phyloP scores from a whole-genome alignment of 2,888 invertebrate genomes.

The Panopea generosa region DNA sequence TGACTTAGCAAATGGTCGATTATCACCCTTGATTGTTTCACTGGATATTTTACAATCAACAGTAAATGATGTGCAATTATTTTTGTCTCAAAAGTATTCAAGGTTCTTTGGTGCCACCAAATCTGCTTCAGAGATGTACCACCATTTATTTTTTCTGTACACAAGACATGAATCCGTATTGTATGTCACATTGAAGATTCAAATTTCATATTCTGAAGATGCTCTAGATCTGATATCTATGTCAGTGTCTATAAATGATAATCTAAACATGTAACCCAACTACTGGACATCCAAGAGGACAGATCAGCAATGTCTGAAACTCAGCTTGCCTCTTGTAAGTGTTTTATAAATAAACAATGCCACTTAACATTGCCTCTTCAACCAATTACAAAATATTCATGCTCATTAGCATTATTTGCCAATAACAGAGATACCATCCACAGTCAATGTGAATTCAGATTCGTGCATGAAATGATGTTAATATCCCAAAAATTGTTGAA shows the following conservation, averaged over 20 bases:
- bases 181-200: conserved; percentile 41
- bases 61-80: conserved; percentile 11
- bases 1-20: conserved; percentile 17
- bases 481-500: too few species aligned
- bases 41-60: conserved; percentile 4
- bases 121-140: conserved; percentile 17
- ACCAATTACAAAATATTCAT: too few species aligned
- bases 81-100: conserved; percentile 19
- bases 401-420: too few species aligned
- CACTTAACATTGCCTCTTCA: too few species aligned
- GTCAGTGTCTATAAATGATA: conserved; percentile 48
- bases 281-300: conserved; percentile 31
- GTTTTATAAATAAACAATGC: too few species aligned
- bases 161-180: conserved; percentile 8
- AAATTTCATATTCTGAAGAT: conserved; percentile 33
- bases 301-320: conserved; percentile 30
- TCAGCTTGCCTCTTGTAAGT: conserved; percentile 20
- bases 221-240: conserved; percentile 36
- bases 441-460: too few species aligned
- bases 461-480: too few species aligned
- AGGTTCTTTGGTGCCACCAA: conserved; percentile 15
- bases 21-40: conserved; percentile 28
- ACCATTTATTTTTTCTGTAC: conserved; percentile 20
- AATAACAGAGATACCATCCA: too few species aligned
- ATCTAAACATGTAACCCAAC: conserved; percentile 49